Evolutionary conservation across 2,113 vertebrate genomes (phyloP).

Genomic region (Cygnus atratus): DNA sequence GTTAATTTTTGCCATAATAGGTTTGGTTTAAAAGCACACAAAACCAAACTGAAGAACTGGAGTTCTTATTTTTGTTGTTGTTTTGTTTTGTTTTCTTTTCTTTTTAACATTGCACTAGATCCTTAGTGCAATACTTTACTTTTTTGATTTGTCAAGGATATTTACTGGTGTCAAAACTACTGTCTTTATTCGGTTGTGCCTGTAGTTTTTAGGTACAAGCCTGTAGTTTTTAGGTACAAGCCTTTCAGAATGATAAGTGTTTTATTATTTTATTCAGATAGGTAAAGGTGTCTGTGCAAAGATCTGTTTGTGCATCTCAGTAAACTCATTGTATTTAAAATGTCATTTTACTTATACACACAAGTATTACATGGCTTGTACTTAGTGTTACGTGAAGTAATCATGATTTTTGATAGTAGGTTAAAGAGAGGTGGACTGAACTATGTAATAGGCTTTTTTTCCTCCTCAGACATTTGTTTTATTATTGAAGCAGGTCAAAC

Average conservation of each 20-base stretch:
- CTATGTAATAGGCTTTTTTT: not conserved
- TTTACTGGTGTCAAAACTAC: not conserved
- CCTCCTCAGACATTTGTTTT: not conserved
- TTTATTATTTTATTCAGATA: not conserved
- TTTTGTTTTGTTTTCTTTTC: too few relatives aligned
- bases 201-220: not conserved
- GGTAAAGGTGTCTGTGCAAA: not conserved
- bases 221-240: not conserved
- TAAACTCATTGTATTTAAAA: not conserved
- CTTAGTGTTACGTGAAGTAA: not conserved
- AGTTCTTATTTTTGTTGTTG: not conserved
- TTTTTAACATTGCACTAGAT: not conserved
- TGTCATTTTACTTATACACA: not conserved
- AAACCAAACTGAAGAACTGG: not conserved
- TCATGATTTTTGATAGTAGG: not conserved
- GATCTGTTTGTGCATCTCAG: not conserved
- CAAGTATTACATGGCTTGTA: not conserved
- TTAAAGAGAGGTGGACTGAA: not conserved
- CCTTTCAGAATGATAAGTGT: not conserved
- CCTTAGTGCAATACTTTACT: not conserved
- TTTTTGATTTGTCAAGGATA: not conserved
- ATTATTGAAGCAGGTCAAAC: not conserved
- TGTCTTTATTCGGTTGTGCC: not conserved
- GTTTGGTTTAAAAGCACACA: not conserved
- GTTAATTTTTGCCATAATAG: not conserved